A percentile compares a stretch with the other conserved stretches of the same genome.
phyloP scores from a whole-genome alignment of 2,797 vertebrate genomes.

The Anguilla marmorata region DNA sequence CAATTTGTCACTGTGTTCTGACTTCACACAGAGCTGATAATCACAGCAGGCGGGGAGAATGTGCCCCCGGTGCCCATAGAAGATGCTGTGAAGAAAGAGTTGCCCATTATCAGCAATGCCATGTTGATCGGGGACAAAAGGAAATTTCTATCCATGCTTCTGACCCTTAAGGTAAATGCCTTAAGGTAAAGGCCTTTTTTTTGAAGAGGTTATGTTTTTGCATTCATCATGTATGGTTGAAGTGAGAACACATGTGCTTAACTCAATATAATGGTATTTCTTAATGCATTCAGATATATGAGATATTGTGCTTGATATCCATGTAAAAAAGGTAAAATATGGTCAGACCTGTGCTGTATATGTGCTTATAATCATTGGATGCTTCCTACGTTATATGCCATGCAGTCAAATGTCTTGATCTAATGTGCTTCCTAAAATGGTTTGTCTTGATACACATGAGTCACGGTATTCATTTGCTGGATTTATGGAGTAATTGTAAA shows the following conservation, averaged over 20 bases:
- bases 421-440: not conserved
- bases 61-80: constrained; percentile 80
- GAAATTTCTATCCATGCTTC: constrained; percentile 84
- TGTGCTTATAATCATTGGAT: not conserved
- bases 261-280: not conserved
- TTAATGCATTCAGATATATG: not conserved
- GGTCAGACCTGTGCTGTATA: not conserved
- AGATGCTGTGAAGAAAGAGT: constrained; percentile 79
- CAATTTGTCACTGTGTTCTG: constrained; percentile 45
- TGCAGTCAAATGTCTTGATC: not conserved
- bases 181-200: not conserved
- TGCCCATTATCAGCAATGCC: constrained; percentile 80
- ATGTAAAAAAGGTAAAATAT: not conserved
- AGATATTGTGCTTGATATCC: not conserved
- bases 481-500: not conserved
- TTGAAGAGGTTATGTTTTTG: not conserved
- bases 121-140: constrained; percentile 82
- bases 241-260: not conserved
- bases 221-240: not conserved
- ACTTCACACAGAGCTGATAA: constrained; percentile 75
- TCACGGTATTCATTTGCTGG: not conserved
- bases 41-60: constrained; percentile 85
- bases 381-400: not conserved
- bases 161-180: constrained; percentile 79
- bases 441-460: not conserved